Conservation (phyloP, 2,113 vertebrate genomes). For the Harpagus bidentatus region DNA sequence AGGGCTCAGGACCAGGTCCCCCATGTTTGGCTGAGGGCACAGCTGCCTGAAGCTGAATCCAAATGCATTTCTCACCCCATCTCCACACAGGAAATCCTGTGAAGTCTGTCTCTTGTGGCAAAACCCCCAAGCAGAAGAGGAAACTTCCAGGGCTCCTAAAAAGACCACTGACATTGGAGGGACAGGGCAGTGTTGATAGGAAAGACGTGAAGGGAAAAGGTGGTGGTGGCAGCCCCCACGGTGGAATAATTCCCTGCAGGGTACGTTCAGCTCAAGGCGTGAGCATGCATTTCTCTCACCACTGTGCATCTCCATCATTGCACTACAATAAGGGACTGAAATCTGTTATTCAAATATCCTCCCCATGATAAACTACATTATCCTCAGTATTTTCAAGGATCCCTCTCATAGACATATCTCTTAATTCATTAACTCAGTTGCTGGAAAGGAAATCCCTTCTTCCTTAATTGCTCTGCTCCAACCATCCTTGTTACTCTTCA, state of each 20-base stretch:
- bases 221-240: background rate
- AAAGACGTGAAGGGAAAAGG: background rate
- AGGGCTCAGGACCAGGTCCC: background rate
- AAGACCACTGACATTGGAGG: background rate
- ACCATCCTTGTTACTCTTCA: background rate
- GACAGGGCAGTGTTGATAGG: background rate
- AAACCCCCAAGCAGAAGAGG: accelerated
- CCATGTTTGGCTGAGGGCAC: accelerated
- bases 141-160: background rate
- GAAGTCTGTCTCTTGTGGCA: background rate
- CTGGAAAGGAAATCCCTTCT: conserved; percentile 14
- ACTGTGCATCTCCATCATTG: background rate
- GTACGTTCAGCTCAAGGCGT: background rate
- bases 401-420: background rate
- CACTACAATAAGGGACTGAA: background rate
- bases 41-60: background rate
- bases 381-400: conserved; percentile 7
- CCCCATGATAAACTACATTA: background rate
- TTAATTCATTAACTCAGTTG: conserved; percentile 28
- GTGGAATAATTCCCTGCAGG: background rate
- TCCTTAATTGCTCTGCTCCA: conserved; percentile 31
- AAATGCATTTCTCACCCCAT: background rate
- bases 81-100: background rate
- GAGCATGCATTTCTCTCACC: background rate
- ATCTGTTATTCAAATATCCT: conserved; percentile 40